Base-by-base conservation (phyloP, 64 coral and sea anemone genomes). In the Astreopora myriophthalma region DNA sequence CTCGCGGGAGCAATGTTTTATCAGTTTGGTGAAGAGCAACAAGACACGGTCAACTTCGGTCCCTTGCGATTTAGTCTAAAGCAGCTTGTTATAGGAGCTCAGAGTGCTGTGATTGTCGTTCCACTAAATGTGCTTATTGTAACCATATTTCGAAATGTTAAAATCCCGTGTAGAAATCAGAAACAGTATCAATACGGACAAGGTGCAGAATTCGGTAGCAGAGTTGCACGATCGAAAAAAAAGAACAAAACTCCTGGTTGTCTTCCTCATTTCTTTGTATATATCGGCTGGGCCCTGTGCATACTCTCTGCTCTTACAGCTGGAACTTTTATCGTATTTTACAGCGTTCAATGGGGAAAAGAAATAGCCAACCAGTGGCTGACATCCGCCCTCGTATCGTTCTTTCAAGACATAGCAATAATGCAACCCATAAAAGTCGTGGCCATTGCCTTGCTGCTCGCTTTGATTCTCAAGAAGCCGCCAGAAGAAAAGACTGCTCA, bases 1-100 rank as follows among this genome's bases (percentile, higher is more conserved):
- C 87, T 97, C 13, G 87, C 91, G 0, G 93, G 95, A 51, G 95
- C 95, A 26, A 97, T 97, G 95, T 97, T 97, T 78, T 97, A 97
- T 71, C 92, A 97, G 40, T 73, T 94, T 48, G 88, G 91, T 36
- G 74, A 58, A 27, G 91, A 97, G 34, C 63, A 82, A 1, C 32
- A 87, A 81, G 65, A 91, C 38, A 91, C 81, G 1, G n/a, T 90
- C 86, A 89, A 94, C 34, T 35, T 97, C 51, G 95, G 95, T 22
- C 86, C 91, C 74, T 82, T 97, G 64, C 86, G 86, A 35, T 87
- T 97, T 31, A 97, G 92, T 35, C 64, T 93, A 49, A 89, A 69
- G 11, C 95, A 97, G 39, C 20, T 97, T 39, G n/a, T 91, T 1
- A 93, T 97, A 26, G 95, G 91, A 1, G 60, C 91, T 30, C 87